Percentiles rank a stretch among this genome's conserved stretches.
Conservation (phyloP, 2,113 vertebrate genomes). For the Larimichthys polyactis region DNA sequence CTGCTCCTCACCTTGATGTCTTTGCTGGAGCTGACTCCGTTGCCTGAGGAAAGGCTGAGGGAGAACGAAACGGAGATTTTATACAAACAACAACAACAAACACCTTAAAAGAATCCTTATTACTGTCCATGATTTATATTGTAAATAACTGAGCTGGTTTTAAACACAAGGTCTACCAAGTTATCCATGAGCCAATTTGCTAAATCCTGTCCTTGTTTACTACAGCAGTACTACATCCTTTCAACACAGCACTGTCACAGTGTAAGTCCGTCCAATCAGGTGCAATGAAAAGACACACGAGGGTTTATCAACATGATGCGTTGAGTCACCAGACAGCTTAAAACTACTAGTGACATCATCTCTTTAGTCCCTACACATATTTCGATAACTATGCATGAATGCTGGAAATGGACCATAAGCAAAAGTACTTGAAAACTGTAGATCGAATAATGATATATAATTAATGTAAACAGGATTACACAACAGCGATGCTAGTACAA, state of each 20-base stretch:
- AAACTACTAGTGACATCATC: constrained; percentile 45
- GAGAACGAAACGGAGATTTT: constrained; percentile 17
- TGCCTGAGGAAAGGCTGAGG: constrained; percentile 78
- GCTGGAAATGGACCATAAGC: not conserved
- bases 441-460: not conserved
- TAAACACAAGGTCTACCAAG: not conserved
- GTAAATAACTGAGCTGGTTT: not conserved
- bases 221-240: not conserved
- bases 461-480: not conserved
- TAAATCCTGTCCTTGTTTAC: not conserved
- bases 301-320: constrained; percentile 19
- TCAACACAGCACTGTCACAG: not conserved
- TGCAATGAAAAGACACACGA: constrained; percentile 19
- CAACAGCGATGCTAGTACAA: not conserved
- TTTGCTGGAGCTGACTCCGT: constrained; percentile 83
- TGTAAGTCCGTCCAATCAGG: not conserved
- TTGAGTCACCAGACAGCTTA: constrained; percentile 41
- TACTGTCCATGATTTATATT: not conserved
- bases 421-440: not conserved
- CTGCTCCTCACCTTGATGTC: constrained; percentile 79
- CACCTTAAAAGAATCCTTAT: not conserved
- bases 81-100: not conserved
- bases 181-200: not conserved
- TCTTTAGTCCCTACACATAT: constrained; percentile 17
- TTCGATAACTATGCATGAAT: not conserved